phyloP scores from a whole-genome alignment of 2,797 vertebrate genomes.

The Lycodopsis pacificus region DNA sequence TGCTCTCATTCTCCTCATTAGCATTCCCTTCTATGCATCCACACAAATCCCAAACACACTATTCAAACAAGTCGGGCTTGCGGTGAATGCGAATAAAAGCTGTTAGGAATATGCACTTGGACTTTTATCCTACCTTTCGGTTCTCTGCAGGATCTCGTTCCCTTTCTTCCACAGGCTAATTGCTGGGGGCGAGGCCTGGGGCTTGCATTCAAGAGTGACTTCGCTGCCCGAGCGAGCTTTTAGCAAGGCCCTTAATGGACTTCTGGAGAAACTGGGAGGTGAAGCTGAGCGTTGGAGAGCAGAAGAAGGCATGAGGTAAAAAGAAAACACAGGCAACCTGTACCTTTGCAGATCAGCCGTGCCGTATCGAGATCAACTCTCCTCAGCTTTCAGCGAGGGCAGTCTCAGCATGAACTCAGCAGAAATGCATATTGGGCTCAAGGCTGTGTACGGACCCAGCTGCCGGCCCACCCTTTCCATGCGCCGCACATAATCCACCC shows the following conservation, averaged over 20 bases:
- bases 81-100: slow-evolving; percentile 62
- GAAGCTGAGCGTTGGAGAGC: slow-evolving; percentile 82
- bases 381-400: not conserved
- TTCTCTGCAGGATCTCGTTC: slow-evolving; percentile 88
- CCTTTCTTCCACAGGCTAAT: slow-evolving; percentile 93
- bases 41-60: slow-evolving; percentile 67
- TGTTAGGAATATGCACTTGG: slow-evolving; percentile 47
- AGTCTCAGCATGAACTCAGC: slow-evolving; percentile 17
- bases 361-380: slow-evolving; percentile 20
- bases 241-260: slow-evolving; percentile 87
- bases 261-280: slow-evolving; percentile 93
- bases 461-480: not conserved
- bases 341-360: slow-evolving; percentile 46
- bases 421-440: slow-evolving; percentile 26
- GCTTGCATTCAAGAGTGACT: slow-evolving; percentile 93
- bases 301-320: slow-evolving; percentile 41
- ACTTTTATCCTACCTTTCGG: slow-evolving; percentile 88
- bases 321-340: slow-evolving; percentile 16
- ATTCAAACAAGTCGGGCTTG: slow-evolving; percentile 56
- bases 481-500: slow-evolving; percentile 15
- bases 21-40: slow-evolving; percentile 60
- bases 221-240: slow-evolving; percentile 91
- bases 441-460: slow-evolving; percentile 28
- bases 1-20: slow-evolving; percentile 63
- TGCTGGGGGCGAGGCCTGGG: slow-evolving; percentile 92